Evolutionary conservation across 2,797 vertebrate species (phyloP), one percentile per base, ranked within the genome.

Genomic region (Sebastiscus tertius): DNA sequence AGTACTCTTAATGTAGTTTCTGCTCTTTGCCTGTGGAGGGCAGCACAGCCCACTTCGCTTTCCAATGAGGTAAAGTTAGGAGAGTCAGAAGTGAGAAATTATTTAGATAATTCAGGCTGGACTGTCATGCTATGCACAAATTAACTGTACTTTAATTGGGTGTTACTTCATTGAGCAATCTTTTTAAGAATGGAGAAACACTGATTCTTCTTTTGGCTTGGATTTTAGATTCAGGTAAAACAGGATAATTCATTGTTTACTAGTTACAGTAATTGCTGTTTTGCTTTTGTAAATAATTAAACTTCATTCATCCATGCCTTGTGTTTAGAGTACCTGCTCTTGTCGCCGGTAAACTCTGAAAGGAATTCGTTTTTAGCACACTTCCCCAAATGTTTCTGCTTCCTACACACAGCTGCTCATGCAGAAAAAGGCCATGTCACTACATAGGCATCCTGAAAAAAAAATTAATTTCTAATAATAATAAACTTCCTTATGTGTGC

Each of bases 11-110:
- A 14, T 82, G 24, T 66, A 81, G 62, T 82, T 84, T 20, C 20
- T 29, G 2, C n/a, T 55, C 5, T 77, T 73, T 7, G 42, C 29
- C 93, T 81, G 49, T 49, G 8, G 93, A 70, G 81, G 91, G 91
- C 88, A 85, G 74, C 80, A 84, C 42, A 86, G 59, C 16, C 60
- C 70, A 39, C 8, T 6, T 11, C n/a, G 26, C 77, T 64, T 16
- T 36, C 31, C 12, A 16, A 5, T 54, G 4, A 61, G 39, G 39
- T 42, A 49, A 49, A 20, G 46, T 20, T 8, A 49, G 46, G 46
- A 49, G 46, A 20, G 46, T 49, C 16, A 49, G 18, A 49, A 49
- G 18, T 42, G 14, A 49, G 46, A 49, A 18, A 8, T 20, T 20
- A 52, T 52, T n/a, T 52, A 46, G 42, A 46, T 18, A 18, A 46